These are phyloP conservation scores for Latrodectus hesperus DNA, from an alignment of 2,888 invertebrate genomes.

Conservation along the genomic window DNA sequence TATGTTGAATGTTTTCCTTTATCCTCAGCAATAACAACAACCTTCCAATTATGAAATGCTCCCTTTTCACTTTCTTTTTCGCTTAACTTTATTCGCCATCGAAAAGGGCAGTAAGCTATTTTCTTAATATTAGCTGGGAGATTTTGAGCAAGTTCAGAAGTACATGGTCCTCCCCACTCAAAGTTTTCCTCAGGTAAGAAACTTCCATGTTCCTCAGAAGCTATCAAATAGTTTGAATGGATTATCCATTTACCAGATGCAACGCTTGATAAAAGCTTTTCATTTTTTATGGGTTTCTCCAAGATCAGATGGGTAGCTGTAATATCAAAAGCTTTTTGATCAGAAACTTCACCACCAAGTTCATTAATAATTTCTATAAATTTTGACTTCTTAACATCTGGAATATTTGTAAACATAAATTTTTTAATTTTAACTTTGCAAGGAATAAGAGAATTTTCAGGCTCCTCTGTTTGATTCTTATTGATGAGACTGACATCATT, in stretches of 20 bases:
- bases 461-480: background rate
- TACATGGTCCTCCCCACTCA: constrained; percentile 87
- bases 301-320: constrained; percentile 86
- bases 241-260: constrained; percentile 93
- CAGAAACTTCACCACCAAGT: constrained; percentile 82
- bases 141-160: constrained; percentile 69
- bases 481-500: background rate
- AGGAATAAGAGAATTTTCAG: background rate
- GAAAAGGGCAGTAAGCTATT: constrained; percentile 74
- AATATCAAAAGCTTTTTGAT: constrained; percentile 79
- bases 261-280: constrained; percentile 89
- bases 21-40: constrained; percentile 80
- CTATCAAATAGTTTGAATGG: constrained; percentile 85
- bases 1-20: constrained; percentile 79
- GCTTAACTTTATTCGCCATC: constrained; percentile 81
- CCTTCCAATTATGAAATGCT: constrained; percentile 75
- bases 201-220: constrained; percentile 79
- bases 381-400: constrained; percentile 74
- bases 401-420: constrained; percentile 74
- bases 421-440: constrained; percentile 11
- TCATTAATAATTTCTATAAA: constrained; percentile 78
- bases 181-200: constrained; percentile 87
- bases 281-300: constrained; percentile 83
- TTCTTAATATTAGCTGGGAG: constrained; percentile 65
- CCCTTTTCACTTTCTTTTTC: constrained; percentile 74